phyloP scores from a whole-genome alignment of 2,113 vertebrate genomes.

The Melanerpes formicivorus region DNA sequence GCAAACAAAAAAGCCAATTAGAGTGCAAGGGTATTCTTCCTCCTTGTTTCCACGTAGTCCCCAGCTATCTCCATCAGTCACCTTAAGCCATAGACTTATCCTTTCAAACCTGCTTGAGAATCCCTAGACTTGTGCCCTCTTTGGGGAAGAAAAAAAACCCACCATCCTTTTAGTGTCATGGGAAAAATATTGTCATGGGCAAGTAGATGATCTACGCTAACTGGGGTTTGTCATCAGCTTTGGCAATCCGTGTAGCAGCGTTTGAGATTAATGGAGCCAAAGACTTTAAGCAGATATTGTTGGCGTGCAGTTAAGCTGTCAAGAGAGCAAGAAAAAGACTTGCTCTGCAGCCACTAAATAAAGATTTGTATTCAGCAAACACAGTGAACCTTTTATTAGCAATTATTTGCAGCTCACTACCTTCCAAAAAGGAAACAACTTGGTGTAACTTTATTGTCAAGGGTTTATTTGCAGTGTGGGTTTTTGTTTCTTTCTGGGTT shows the following conservation, averaged over 20 bases:
- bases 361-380: constrained; percentile 72
- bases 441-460: constrained; percentile 61
- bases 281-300: constrained; percentile 75
- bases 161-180: constrained; percentile 52
- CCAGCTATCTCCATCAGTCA: constrained; percentile 65
- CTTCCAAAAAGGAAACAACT: constrained; percentile 68
- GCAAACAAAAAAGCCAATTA: constrained; percentile 75
- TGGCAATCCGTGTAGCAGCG: constrained; percentile 54
- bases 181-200: constrained; percentile 67
- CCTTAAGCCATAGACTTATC: constrained; percentile 63
- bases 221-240: constrained; percentile 71
- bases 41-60: constrained; percentile 12
- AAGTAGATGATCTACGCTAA: constrained; percentile 71
- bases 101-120: constrained; percentile 61
- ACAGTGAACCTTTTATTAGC: constrained; percentile 70
- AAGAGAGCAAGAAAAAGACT: constrained; percentile 72
- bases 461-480: constrained; percentile 58
- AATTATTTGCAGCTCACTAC: constrained; percentile 71
- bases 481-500: neutral
- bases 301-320: constrained; percentile 74
- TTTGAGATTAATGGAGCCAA: constrained; percentile 74
- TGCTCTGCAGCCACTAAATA: constrained; percentile 67
- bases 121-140: constrained; percentile 37
- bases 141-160: neutral
- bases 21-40: constrained; percentile 60